phyloP scores from a whole-genome alignment of 2,888 invertebrate genomes.

The Mycalesis mineus region DNA sequence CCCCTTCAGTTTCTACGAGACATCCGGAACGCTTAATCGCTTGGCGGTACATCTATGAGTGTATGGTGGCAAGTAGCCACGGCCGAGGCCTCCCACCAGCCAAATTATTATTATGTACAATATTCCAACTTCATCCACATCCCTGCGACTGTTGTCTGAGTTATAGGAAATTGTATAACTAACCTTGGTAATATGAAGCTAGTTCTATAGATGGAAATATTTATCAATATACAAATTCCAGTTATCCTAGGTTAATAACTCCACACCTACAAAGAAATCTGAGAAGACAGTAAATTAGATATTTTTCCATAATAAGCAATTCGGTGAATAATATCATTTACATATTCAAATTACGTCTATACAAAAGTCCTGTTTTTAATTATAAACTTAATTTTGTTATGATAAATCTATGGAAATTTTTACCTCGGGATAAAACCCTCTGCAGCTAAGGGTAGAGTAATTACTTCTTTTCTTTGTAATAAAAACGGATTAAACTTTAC shows the following conservation, averaged over 20 bases:
- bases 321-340: constrained; percentile 61
- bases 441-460: constrained; percentile 76
- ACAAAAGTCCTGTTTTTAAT: constrained; percentile 78
- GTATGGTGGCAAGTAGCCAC: too few species aligned
- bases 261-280: constrained; percentile 6
- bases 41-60: too few species aligned
- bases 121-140: too few species aligned
- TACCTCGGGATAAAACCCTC: constrained; percentile 73
- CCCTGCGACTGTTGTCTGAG: too few species aligned
- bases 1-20: too few species aligned
- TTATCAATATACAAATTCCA: not conserved
- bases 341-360: constrained; percentile 76
- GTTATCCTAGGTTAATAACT: not conserved
- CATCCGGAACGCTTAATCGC: too few species aligned
- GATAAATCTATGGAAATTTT: constrained; percentile 79
- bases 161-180: too few species aligned
- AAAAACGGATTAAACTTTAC: constrained; percentile 79
- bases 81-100: too few species aligned
- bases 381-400: constrained; percentile 79
- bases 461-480: constrained; percentile 79
- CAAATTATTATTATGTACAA: too few species aligned
- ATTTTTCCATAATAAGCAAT: constrained; percentile 47
- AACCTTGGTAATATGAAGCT: too few species aligned
- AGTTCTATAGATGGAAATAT: too few species aligned
- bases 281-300: constrained; percentile 35